Percentiles rank a stretch among this genome's conserved stretches.
phyloP scores from a whole-genome alignment of 2,113 vertebrate genomes.

The Scytalopus superciliaris region DNA sequence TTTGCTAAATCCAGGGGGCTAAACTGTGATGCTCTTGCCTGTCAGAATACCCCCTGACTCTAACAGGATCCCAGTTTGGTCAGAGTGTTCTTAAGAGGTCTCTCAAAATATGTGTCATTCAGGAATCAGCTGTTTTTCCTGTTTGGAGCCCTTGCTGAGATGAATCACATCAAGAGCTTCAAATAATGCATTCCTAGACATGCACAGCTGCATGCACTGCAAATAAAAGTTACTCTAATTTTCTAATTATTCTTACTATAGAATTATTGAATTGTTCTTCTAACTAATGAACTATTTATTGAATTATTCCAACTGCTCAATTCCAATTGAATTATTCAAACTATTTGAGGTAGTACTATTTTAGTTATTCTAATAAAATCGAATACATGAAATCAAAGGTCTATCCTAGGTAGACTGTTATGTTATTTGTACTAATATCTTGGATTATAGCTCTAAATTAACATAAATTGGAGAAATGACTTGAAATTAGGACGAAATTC shows the following conservation, averaged over 20 bases:
- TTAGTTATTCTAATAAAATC: background rate
- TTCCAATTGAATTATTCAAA: background rate
- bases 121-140: background rate
- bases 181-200: background rate
- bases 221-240: background rate
- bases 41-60: background rate
- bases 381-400: background rate
- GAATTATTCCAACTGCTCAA: background rate
- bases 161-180: background rate
- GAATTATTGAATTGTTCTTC: background rate
- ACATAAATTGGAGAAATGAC: background rate
- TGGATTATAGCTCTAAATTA: background rate
- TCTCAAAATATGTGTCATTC: background rate
- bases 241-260: background rate
- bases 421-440: background rate
- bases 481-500: background rate
- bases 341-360: background rate
- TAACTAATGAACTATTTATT: background rate
- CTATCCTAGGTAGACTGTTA: background rate
- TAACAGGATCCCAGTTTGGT: background rate
- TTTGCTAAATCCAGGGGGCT: background rate
- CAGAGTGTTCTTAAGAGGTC: background rate
- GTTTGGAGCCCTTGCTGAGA: background rate
- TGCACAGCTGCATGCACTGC: background rate
- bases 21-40: background rate